Percentiles rank a stretch among this genome's conserved stretches.
Evolutionary conservation across 2,797 vertebrate species (phyloP).

Genomic region (Argya squamiceps): DNA sequence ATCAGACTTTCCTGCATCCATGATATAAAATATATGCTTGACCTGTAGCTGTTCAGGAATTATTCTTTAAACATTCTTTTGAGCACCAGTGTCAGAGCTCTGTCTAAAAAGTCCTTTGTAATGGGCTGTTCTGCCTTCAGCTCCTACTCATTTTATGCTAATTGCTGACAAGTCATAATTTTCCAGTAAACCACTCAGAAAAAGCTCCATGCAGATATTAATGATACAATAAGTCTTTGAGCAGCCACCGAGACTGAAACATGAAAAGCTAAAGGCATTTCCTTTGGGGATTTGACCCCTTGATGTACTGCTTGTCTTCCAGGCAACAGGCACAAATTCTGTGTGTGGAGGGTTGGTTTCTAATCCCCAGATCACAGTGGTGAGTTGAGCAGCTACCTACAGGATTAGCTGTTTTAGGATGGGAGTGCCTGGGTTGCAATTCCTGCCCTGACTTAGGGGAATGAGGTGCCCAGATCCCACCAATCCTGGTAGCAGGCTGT

Average conservation of each 20-base stretch:
- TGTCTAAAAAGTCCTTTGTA: background rate
- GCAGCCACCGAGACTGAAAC: background rate
- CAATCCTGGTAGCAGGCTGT: background rate
- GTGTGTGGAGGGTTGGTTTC: background rate
- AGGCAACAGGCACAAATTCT: background rate
- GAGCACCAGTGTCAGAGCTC: background rate
- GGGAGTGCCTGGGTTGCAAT: background rate
- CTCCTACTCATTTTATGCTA: constrained; percentile 3
- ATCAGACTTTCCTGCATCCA: background rate
- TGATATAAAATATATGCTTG: background rate
- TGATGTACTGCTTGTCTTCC: background rate
- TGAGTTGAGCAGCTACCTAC: background rate
- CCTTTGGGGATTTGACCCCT: background rate
- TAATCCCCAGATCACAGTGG: background rate
- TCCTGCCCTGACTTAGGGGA: background rate
- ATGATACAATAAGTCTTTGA: background rate
- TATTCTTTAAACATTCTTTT: background rate
- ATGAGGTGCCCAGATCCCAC: background rate
- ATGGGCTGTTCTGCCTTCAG: background rate
- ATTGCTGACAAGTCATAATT: constrained; percentile 30
- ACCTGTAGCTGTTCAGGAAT: background rate
- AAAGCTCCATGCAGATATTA: background rate
- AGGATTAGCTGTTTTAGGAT: background rate
- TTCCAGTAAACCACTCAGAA: constrained; percentile 13
- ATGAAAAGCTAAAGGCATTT: background rate